Percentiles rank a stretch among this genome's conserved stretches.
phyloP scores from a whole-genome alignment of 2,888 invertebrate genomes.

The Oscheius onirici region DNA sequence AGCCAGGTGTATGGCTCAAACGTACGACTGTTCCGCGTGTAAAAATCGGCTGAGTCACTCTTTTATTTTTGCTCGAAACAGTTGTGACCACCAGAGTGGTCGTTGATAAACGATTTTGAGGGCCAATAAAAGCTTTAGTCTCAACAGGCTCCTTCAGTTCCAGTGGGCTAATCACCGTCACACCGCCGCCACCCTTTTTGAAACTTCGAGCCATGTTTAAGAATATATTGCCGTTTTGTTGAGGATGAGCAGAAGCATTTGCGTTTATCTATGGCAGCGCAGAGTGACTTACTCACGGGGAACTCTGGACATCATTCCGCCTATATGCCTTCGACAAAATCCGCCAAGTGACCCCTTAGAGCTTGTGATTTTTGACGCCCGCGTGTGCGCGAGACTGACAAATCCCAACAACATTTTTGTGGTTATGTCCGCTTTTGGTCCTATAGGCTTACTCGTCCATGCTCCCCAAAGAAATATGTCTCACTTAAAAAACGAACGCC shows the following conservation, averaged over 20 bases:
- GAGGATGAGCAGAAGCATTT: conserved; percentile 13
- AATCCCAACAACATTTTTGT: conserved; percentile 10
- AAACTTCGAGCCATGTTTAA: conserved; percentile 8
- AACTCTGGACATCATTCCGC: conserved; percentile 26
- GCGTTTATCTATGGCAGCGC: conserved; percentile 30
- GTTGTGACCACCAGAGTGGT: conserved; percentile 23
- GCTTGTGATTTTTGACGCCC: conserved; percentile 12
- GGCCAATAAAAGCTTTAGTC: conserved; percentile 14
- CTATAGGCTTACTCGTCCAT: not conserved
- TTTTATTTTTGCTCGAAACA: conserved; percentile 4
- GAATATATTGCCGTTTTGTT: conserved; percentile 8
- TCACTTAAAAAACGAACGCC: not conserved
- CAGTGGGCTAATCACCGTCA: not conserved
- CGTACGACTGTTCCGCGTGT: not conserved
- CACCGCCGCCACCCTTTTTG: not conserved
- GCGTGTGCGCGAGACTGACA: no score
- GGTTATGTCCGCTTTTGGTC: not conserved
- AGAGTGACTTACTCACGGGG: conserved; percentile 27
- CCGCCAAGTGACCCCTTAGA: conserved; percentile 15
- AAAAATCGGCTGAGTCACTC: conserved; percentile 5
- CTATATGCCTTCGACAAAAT: conserved; percentile 23
- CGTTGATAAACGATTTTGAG: conserved; percentile 7
- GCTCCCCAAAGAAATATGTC: not conserved
- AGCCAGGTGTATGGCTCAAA: not conserved
- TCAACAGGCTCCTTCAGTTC: not conserved